Evolutionary conservation across 1,140 invertebrate species (phyloP), one percentile per base, ranked within the genome.

Genomic region (Phthorimaea operculella): DNA sequence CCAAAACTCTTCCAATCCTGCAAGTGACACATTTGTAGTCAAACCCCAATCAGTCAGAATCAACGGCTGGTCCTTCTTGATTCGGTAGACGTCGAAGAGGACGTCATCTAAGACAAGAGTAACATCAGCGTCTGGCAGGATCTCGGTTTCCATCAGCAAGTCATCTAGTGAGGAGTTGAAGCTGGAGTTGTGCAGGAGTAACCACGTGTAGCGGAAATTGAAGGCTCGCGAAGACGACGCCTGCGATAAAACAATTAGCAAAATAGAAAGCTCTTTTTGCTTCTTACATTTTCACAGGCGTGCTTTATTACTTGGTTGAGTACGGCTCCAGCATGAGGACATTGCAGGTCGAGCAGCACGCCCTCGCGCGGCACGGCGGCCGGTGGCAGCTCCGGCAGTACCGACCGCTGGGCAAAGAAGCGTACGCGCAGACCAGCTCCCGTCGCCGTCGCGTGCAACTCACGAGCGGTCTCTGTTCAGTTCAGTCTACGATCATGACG

Each of bases 101-200:
- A 5, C 28, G 17, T 77, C 61, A 1, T 33, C 16, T 1, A 66
- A 54, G 0, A 62, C 55, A 58, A 66, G 66, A 0, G 63, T 64
- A 12, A 79, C 70, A 49, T 82, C 78, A 9, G 63, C 68, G 28
- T 83, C 80, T 0, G 78, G 76, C 1, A 79, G 60, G 9, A 80
- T 60, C 4, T 52, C 50, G 5, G 58, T 36, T 8, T 58, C 49
- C 0, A 39, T 50, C 15, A 80, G 34, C 0, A 48, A 21, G 3
- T 56, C 45, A n/a, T 72, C 63, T 6, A 75, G 49, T 21, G 45
- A 21, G 4, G 57, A 57, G 18, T 78, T 69, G 33, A 52, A 66
- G 9, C 58, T 28, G 1, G 59, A 52, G 42, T 72, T 60, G 17
- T 62, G 58, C 0, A 79, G 49, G 5, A 83, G 56, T 0, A 81